Conservation (phyloP, 2,888 invertebrate genomes). For the Dryocosmus kuriphilus region DNA sequence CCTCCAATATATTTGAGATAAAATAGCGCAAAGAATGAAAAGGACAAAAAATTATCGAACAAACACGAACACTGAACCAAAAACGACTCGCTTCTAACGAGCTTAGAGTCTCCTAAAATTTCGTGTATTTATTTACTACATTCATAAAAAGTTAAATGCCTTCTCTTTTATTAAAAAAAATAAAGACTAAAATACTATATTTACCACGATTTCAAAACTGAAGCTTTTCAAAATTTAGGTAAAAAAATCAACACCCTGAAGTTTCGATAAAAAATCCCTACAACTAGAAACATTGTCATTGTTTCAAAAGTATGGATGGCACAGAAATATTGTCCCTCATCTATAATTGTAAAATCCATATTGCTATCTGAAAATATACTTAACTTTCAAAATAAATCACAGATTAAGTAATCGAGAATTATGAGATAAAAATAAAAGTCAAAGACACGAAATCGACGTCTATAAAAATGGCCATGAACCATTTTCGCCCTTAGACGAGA, state of each 20-base stretch:
- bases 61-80: slow-evolving; percentile 48
- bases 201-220: no score
- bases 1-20: slow-evolving; percentile 54
- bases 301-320: no score
- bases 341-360: no score
- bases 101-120: slow-evolving; percentile 43
- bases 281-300: no score
- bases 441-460: slow-evolving; percentile 58
- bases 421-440: background rate
- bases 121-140: background rate
- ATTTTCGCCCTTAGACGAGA: slow-evolving; percentile 70
- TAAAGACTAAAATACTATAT: no score
- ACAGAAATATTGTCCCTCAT: no score
- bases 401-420: background rate
- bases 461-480: slow-evolving; percentile 72
- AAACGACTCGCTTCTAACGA: slow-evolving; percentile 57
- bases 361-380: background rate
- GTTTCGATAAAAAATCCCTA: no score
- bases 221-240: no score
- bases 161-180: background rate
- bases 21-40: slow-evolving; percentile 44
- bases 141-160: background rate
- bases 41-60: slow-evolving; percentile 39
- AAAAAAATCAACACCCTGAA: no score
- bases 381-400: background rate